Conservation (phyloP, 1,140 invertebrate genomes). For the Calliopsis andreniformis region DNA sequence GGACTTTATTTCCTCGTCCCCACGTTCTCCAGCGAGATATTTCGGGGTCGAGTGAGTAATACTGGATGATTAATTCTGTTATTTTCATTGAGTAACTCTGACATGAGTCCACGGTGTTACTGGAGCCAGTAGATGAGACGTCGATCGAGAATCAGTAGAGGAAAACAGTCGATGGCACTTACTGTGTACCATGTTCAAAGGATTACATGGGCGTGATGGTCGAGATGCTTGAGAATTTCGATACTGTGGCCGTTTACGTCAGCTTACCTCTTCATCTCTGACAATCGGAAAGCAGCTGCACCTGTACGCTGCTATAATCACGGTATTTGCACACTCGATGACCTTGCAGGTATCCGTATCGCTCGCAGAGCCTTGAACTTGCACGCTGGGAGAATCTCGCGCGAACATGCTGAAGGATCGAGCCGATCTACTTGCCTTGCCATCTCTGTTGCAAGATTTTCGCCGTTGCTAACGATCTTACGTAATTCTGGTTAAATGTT, state of each 20-base stretch:
- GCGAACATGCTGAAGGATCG: conserved; percentile 39
- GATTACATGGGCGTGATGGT: not conserved
- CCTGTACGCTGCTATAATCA: conserved; percentile 59
- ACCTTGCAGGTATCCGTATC: conserved; percentile 72
- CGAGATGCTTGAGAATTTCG: not conserved
- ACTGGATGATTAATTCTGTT: conserved; percentile 57
- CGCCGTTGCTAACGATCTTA: not conserved
- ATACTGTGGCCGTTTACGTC: conserved; percentile 48
- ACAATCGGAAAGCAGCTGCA: conserved; percentile 60
- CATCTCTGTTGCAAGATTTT: not conserved
- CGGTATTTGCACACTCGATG: conserved; percentile 71
- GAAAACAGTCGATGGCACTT: not conserved
- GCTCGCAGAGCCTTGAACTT: conserved; percentile 73
- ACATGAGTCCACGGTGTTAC: conserved; percentile 9
- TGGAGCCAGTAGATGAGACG: not conserved
- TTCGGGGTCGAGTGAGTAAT: conserved; percentile 52
- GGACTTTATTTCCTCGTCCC: not conserved
- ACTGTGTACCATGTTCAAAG: not conserved
- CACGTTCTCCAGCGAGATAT: conserved; percentile 34
- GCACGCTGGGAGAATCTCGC: conserved; percentile 68
- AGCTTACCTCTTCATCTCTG: conserved; percentile 51
- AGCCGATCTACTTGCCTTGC: conserved; percentile 11
- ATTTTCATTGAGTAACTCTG: conserved; percentile 56
- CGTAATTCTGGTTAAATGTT: not conserved
- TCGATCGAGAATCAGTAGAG: not conserved